Percentiles rank a stretch among this genome's conserved stretches.
phyloP scores from a whole-genome alignment of 1,140 invertebrate species.

The Drosophila watanabei region DNA sequence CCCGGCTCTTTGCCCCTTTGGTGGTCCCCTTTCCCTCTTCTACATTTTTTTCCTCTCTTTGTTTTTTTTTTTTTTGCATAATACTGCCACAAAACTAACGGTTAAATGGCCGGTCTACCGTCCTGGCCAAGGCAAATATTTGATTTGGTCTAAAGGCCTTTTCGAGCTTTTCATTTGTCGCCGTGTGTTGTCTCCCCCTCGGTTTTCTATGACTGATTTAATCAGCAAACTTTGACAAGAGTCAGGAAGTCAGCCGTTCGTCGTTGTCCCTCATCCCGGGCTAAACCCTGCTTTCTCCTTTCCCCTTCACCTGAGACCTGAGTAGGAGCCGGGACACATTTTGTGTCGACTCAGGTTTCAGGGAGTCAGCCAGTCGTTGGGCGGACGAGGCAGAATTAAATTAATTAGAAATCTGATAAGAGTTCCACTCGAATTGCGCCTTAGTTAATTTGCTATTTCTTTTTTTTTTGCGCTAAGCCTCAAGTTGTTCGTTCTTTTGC shows the following conservation, averaged over 20 bases:
- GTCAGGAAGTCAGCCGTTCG: conserved; percentile 76
- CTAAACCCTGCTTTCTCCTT: background rate
- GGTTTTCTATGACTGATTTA: conserved; percentile 82
- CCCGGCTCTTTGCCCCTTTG: conserved; percentile 59
- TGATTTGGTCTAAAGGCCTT: conserved; percentile 82
- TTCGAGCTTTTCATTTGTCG: conserved; percentile 69
- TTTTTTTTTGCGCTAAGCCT: conserved; percentile 33
- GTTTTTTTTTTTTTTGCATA: conserved; percentile 69
- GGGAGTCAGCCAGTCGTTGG: conserved; percentile 15
- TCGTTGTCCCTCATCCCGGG: conserved; percentile 22
- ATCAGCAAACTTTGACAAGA: conserved; percentile 84
- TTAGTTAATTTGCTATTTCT: conserved; percentile 73
- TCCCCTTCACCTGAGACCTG: conserved; percentile 4
- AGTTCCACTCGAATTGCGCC: conserved; percentile 75
- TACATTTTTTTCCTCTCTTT: background rate
- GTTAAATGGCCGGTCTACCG: conserved; percentile 75
- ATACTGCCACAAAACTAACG: conserved; percentile 83
- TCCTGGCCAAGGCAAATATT: conserved; percentile 75
- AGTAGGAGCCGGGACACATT: conserved; percentile 25
- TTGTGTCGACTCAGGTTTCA: conserved; percentile 69
- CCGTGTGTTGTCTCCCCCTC: conserved; percentile 29
- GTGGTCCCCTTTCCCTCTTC: conserved; percentile 57
- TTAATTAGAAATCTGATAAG: conserved; percentile 84
- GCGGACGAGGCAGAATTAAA: conserved; percentile 76
- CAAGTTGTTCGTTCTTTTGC: conserved; percentile 13